Percentiles rank a stretch among this genome's conserved stretches.
These are phyloP conservation scores for Cassiopea xamachana DNA, from an alignment of 30 jellyfish, hydroid and myxozoan species.

Conservation along the genomic window DNA sequence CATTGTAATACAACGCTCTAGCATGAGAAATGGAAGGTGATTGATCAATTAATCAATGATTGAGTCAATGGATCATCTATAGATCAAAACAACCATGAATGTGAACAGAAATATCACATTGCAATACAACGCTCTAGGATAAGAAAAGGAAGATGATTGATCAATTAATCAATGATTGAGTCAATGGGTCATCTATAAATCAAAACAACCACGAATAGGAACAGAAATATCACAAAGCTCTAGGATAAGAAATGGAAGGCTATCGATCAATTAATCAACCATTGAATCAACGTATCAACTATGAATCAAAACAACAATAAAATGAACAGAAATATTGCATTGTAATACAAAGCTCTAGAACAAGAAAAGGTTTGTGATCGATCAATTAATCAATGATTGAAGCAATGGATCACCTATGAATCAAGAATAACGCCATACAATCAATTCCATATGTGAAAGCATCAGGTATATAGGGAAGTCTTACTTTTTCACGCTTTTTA, in stretches of 20 bases:
- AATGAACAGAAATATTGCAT: slow-evolving; percentile 31
- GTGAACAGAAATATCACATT: too few relatives aligned
- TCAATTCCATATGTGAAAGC: too few relatives aligned
- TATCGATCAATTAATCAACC: not conserved
- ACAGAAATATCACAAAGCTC: too few relatives aligned
- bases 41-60: not conserved
- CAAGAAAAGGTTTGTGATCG: not conserved
- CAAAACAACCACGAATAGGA: slow-evolving; percentile 23
- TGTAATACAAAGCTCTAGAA: slow-evolving; percentile 62
- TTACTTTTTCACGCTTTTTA: slow-evolving; percentile 66
- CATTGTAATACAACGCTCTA: slow-evolving; percentile 67
- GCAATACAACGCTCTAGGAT: too few relatives aligned
- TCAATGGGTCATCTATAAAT: too few relatives aligned
- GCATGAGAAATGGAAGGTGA: not conserved
- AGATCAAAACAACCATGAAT: not conserved
- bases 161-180: too few relatives aligned
- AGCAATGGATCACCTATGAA: not conserved
- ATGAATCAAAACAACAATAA: too few relatives aligned
- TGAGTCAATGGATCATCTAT: not conserved
- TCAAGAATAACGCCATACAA: too few relatives aligned
- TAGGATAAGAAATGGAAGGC: too few relatives aligned
- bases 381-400: not conserved
- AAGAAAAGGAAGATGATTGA: too few relatives aligned
- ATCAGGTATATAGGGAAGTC: not conserved
- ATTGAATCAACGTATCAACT: too few relatives aligned